A percentile compares a stretch with the other conserved stretches of the same genome.
phyloP scores from a whole-genome alignment of 2,113 vertebrate genomes.

The Vireo altiloquus region DNA sequence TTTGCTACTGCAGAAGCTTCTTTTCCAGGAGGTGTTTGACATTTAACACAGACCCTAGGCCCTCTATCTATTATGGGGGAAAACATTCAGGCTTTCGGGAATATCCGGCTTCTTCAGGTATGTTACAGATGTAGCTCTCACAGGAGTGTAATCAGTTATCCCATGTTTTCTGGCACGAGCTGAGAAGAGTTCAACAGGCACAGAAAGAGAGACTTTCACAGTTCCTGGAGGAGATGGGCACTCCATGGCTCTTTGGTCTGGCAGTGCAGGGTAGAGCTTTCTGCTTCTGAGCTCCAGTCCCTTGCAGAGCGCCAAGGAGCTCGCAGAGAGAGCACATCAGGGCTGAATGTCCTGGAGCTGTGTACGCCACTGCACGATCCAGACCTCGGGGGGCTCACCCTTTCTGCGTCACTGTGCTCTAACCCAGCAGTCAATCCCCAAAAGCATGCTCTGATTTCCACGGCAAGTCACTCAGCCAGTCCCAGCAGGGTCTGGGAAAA shows the following conservation, averaged over 20 bases:
- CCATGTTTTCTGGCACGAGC: not conserved
- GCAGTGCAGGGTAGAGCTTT: not conserved
- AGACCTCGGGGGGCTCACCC: not conserved
- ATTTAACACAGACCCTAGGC: not conserved
- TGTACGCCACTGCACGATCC: not conserved
- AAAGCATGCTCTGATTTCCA: not conserved
- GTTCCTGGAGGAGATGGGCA: not conserved
- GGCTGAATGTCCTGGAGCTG: not conserved
- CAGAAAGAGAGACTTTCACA: not conserved
- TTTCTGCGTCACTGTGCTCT: not conserved
- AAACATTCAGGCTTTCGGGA: not conserved
- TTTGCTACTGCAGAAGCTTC: conserved; percentile 2
- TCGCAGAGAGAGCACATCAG: not conserved
- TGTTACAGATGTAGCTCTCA: not conserved
- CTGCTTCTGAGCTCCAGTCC: rapidly evolving
- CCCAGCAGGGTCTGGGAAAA: not conserved
- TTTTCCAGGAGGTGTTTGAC: not conserved
- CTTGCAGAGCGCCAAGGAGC: not conserved
- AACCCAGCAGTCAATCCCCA: not conserved
- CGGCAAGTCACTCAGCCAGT: not conserved
- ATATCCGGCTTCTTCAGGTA: not conserved
- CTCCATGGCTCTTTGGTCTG: rapidly evolving
- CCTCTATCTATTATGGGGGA: not conserved
- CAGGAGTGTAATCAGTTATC: not conserved
- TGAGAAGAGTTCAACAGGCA: not conserved